A percentile compares a stretch with the other conserved stretches of the same genome.
phyloP scores from a whole-genome alignment of 2,113 vertebrate species.

The Tenrec ecaudatus region DNA sequence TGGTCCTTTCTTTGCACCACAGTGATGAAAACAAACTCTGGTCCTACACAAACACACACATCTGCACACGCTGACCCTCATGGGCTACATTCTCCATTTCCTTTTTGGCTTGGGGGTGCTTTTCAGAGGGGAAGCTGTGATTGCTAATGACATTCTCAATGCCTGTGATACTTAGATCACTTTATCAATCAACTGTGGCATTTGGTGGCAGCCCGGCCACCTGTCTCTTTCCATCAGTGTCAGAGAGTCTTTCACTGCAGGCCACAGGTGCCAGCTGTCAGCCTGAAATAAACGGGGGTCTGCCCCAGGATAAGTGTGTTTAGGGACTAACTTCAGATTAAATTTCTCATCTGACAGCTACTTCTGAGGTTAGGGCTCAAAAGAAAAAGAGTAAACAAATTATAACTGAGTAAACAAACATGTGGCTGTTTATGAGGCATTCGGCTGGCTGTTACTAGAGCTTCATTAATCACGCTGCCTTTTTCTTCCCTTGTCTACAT shows the following conservation, averaged over 20 bases:
- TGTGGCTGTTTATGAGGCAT: constrained; percentile 32
- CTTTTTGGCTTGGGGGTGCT: background rate
- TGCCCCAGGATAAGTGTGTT: constrained; percentile 76
- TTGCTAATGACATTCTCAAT: constrained; percentile 77
- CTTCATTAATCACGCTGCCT: constrained; percentile 20
- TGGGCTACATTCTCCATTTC: background rate
- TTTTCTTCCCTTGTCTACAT: background rate
- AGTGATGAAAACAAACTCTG: background rate
- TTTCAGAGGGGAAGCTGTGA: constrained; percentile 27
- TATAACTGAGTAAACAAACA: constrained; percentile 74
- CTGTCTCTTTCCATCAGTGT: constrained; percentile 91
- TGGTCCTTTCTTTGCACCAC: background rate
- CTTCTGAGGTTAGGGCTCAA: constrained; percentile 66
- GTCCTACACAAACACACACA: background rate
- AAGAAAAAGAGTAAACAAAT: constrained; percentile 83
- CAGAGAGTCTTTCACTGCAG: constrained; percentile 77
- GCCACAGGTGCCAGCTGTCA: constrained; percentile 87
- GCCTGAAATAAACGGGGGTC: constrained; percentile 84
- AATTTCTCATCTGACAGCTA: constrained; percentile 75
- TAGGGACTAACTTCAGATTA: constrained; percentile 69
- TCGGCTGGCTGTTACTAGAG: constrained; percentile 7
- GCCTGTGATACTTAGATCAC: constrained; percentile 80
- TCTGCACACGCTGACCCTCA: background rate
- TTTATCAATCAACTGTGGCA: constrained; percentile 88
- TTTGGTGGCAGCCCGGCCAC: constrained; percentile 89